Conservation (phyloP, 2,113 vertebrate genomes). For the Corydoras maculifer region DNA sequence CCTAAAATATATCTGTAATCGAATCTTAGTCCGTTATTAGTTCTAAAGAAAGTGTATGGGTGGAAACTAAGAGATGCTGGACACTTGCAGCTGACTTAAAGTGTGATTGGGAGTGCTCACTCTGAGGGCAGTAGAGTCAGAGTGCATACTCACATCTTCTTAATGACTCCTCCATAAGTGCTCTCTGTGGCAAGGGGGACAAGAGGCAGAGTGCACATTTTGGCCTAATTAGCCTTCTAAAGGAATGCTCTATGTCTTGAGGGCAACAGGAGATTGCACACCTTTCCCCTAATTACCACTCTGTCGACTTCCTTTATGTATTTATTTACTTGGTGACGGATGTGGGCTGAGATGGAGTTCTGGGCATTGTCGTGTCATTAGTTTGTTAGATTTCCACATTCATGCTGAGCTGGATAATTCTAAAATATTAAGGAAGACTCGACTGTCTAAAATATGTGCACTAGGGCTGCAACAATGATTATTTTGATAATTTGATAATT, state of each 20-base stretch:
- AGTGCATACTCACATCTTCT: constrained; percentile 15
- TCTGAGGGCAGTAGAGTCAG: background rate
- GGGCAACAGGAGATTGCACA: background rate
- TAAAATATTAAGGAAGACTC: background rate
- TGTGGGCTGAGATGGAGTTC: background rate
- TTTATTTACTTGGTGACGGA: constrained; percentile 3
- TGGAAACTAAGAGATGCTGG: constrained; percentile 1
- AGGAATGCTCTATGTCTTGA: constrained; percentile 1
- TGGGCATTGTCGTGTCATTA: background rate
- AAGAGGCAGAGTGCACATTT: background rate
- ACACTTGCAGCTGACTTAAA: constrained; percentile 26
- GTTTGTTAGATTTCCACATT: background rate
- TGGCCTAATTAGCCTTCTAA: background rate
- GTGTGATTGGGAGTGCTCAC: constrained; percentile 4
- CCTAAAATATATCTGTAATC: background rate
- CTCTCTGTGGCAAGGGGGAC: constrained; percentile 2
- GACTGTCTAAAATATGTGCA: too few species aligned
- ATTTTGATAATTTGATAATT: too few species aligned
- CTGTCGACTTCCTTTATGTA: background rate
- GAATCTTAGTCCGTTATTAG: background rate
- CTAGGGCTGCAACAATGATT: too few species aligned
- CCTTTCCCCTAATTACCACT: background rate
- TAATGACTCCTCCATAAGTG: constrained; percentile 12
- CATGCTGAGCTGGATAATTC: background rate
- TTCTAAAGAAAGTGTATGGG: background rate